Conservation (phyloP, 2,113 vertebrate species). For the Nibea coibor region DNA sequence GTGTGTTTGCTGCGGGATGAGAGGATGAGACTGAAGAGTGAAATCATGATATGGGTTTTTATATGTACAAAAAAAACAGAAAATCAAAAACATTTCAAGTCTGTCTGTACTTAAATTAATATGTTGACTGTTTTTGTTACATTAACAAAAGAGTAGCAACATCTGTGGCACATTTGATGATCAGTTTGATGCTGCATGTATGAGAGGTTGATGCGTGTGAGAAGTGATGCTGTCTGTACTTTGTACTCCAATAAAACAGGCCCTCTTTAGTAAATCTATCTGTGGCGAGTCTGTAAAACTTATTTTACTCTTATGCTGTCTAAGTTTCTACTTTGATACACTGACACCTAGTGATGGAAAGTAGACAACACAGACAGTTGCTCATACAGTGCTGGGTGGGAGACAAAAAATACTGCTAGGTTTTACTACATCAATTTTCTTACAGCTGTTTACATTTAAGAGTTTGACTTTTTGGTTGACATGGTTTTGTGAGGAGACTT, state of each 20-base stretch:
- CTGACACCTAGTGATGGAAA: constrained; percentile 56
- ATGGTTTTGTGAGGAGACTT: neutral
- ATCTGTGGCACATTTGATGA: constrained; percentile 27
- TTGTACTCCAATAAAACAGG: constrained; percentile 50
- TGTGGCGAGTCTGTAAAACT: neutral
- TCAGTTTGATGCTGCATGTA: constrained; percentile 18
- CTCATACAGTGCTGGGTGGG: neutral
- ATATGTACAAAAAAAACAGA: constrained; percentile 1
- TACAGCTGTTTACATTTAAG: too few species aligned
- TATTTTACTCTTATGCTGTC: neutral
- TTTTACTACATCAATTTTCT: neutral
- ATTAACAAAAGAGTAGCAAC: constrained; percentile 70
- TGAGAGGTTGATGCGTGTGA: constrained; percentile 36
- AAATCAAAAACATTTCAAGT: constrained; percentile 19
- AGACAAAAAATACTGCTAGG: neutral
- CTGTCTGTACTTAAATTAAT: constrained; percentile 41
- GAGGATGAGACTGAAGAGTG: constrained; percentile 21
- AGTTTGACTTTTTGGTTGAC: neutral
- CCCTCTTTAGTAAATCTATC: constrained; percentile 17
- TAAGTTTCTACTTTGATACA: neutral
- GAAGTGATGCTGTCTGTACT: constrained; percentile 22
- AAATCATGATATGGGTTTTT: constrained; percentile 24
- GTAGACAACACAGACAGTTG: neutral
- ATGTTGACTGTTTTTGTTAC: constrained; percentile 68
- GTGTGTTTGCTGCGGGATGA: constrained; percentile 34